Evolutionary conservation across 2,797 vertebrate species (phyloP), one percentile per base, ranked within the genome.

Genomic region (Salmo trutta): DNA sequence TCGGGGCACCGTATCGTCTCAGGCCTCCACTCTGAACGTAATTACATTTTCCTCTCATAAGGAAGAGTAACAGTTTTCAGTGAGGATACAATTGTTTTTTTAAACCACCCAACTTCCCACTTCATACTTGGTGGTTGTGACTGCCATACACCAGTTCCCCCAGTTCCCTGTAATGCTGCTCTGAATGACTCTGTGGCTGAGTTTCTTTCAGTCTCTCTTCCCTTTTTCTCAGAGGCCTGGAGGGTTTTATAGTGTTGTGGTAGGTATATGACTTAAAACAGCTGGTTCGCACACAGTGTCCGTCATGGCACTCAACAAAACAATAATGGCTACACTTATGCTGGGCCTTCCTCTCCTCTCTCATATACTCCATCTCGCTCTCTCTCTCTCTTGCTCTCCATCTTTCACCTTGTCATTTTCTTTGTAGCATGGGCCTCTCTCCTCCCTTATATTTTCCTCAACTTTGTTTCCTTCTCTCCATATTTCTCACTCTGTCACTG

Each of bases 141-240:
- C 41, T 47, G 41, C 10, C 41, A 47, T 79, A 72, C 69, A 36
- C 62, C 74, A 75, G 65, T 72, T 5, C 73, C 10, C 41, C 77
- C 76, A 75, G 82, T 81, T 86, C 80, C 80, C 2, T 68, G 31
- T 82, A 1, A 59, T 77, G 73, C 77, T 85, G 84, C 85, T 84
- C 83, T 77, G 75, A 74, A 79, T 47, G 74, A 75, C 33, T 74
- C 24, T 86, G 84, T 2, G 74, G 83, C 68, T 19, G 73, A 75
- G 29, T 82, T 66, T 81, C 67, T 88, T 82, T 85, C 79, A 74
- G 75, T 85, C 86, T 81, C 77, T 51, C 80, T 79, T 85, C 75
- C 67, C 47, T 77, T 76, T 88, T 90, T 89, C 85, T 86, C 81
- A 85, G 82, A 90, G 21, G 52, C 21, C 21, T 16, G 5, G 24